These are phyloP conservation scores for Mesopsocus fuscifrons DNA, from an alignment of 2,888 invertebrate genomes.

Conservation along the genomic window DNA sequence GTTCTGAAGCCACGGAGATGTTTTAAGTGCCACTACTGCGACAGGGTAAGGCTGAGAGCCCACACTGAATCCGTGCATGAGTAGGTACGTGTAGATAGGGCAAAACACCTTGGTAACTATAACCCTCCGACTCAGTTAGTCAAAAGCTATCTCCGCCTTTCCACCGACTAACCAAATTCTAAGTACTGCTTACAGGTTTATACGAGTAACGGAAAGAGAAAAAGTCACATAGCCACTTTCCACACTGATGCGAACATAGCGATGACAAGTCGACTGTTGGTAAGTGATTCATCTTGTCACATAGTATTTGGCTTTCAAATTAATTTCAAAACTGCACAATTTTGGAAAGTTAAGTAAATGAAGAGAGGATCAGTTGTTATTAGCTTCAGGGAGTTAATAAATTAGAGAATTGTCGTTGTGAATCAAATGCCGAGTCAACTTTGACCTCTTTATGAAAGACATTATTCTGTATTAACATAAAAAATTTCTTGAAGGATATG, in stretches of 20 bases:
- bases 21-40: conserved; percentile 71
- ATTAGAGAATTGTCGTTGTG: not conserved
- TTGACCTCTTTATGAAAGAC: not conserved
- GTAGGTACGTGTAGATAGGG: not conserved
- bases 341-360: too few relatives aligned
- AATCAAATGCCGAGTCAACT: not conserved
- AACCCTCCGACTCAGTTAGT: too few relatives aligned
- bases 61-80: not conserved
- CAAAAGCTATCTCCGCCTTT: too few relatives aligned
- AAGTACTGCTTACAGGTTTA: conserved; percentile 33
- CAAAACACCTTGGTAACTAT: too few relatives aligned
- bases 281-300: too few relatives aligned
- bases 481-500: not conserved
- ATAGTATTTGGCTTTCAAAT: too few relatives aligned
- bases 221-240: conserved; percentile 60
- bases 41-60: conserved; percentile 30
- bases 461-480: too few relatives aligned
- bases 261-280: conserved; percentile 22
- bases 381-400: not conserved
- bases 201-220: conserved; percentile 67
- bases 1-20: conserved; percentile 55
- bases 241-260: conserved; percentile 61
- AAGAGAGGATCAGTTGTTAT: too few relatives aligned
- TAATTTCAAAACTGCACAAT: too few relatives aligned
- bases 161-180: too few relatives aligned